Evolutionary conservation across 1,140 invertebrate species (phyloP), one percentile per base, ranked within the genome.

Genomic region (Drosophila orena): DNA sequence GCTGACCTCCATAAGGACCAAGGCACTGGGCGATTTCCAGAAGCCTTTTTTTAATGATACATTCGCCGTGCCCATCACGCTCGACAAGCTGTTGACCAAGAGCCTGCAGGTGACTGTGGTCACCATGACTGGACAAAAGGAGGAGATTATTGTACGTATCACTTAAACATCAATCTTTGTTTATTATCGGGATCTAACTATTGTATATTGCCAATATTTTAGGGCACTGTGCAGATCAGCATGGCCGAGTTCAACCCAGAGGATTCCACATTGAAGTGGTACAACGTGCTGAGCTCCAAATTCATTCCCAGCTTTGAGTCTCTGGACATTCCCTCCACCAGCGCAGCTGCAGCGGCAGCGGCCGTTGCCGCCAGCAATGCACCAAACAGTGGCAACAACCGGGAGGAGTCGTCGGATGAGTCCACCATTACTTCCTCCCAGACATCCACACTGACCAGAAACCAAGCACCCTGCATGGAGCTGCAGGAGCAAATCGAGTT

Each of bases 371-470:
- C 79, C n/a, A 79, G 58, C 79, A 47, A 56, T 35, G 61, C 49
- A 43, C 62, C 35, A 59, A 3, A 55, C 35, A 38, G 54, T 42
- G 59, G 38, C 43, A 70, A 66, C 54, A 89, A 46, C 17, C 94
- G 96, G 90, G 98, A 98, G 91, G 98, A 99, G 92, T 98, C 98
- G 79, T 98, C 97, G 65, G 98, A 99, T 93, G 98, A 99, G 91
- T 98, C 97, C 11, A 99, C 98, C 0, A 97, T 99, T 61, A 98
- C 98, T 60, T 98, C 98, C 15, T 98, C 97, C 17, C 97, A 98
- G 93, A 98, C 98, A 0, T 98, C 98, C 1, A 99, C 98, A 0
- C 93, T 99, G 3, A 99, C 98, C 8, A 95, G 98, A 81, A 98
- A 98, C 93, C 97, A 98, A 94, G 96, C 95, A 94, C 93, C 80